Percentiles rank a stretch among this genome's conserved stretches.
Evolutionary conservation across 1,140 invertebrate species (phyloP).

Genomic region (Brachionus asplanchnoidis): DNA sequence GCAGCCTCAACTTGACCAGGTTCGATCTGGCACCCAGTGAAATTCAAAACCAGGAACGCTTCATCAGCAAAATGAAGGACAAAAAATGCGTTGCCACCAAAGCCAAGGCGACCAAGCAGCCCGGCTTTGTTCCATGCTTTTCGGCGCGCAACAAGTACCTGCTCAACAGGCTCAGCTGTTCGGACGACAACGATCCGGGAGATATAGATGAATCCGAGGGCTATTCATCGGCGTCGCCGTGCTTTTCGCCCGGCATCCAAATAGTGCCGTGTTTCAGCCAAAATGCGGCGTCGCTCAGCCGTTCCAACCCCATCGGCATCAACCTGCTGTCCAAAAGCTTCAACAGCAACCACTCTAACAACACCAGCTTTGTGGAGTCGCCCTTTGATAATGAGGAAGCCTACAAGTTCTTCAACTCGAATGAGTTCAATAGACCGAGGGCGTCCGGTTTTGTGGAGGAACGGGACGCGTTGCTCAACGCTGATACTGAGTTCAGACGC

Average conservation of each 20-base stretch:
- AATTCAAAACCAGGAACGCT: not conserved
- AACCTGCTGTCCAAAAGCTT: not conserved
- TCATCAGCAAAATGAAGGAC: not conserved
- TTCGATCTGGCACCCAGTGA: conserved; percentile 59
- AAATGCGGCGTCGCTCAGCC: not conserved
- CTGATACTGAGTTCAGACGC: conserved; percentile 60
- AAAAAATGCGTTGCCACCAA: not conserved
- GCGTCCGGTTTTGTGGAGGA: conserved; percentile 54
- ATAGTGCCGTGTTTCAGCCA: not conserved
- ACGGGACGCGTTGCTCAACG: conserved; percentile 60
- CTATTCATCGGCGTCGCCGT: conserved; percentile 30
- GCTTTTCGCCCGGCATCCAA: not conserved
- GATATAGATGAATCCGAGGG: conserved; percentile 38
- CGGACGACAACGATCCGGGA: not conserved
- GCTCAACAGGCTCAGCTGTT: not conserved
- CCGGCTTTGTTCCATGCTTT: not conserved
- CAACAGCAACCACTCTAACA: not conserved
- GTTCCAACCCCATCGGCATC: not conserved
- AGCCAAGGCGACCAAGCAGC: not conserved
- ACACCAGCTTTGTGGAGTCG: conserved; percentile 13
- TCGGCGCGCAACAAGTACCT: not conserved
- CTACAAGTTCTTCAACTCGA: not conserved
- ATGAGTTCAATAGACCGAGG: conserved; percentile 41
- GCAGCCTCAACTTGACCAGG: conserved; percentile 58
- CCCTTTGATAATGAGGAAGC: conserved; percentile 11